phyloP scores from a whole-genome alignment of 2,113 vertebrate species.

The Tetrax tetrax region DNA sequence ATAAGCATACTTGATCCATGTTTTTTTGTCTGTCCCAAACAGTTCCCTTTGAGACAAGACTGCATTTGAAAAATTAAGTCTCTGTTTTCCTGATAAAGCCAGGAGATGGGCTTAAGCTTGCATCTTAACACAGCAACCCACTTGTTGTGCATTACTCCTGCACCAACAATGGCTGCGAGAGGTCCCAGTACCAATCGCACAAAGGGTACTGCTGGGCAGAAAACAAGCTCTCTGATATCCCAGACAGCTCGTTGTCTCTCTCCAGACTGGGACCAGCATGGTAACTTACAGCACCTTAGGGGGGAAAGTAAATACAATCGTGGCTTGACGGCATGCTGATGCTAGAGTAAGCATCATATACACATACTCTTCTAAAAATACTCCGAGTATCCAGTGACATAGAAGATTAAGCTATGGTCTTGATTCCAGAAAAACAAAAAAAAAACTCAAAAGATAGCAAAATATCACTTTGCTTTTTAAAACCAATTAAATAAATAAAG shows the following conservation, averaged over 20 bases:
- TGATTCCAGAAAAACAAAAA: background rate
- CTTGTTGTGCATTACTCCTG: background rate
- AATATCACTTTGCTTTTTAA: background rate
- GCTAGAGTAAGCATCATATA: background rate
- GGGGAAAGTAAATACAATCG: background rate
- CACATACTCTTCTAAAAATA: background rate
- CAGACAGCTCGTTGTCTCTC: background rate
- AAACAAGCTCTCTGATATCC: background rate
- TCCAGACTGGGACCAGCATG: background rate
- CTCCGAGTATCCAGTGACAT: background rate
- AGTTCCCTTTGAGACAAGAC: background rate
- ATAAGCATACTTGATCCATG: background rate
- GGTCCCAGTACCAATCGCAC: background rate
- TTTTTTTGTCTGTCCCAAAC: background rate
- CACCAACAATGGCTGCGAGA: background rate
- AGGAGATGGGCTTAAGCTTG: background rate
- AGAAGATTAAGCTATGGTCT: background rate
- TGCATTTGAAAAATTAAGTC: background rate
- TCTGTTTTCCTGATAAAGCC: background rate
- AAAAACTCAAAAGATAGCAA: accelerated
- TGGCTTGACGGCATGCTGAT: background rate
- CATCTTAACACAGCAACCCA: background rate
- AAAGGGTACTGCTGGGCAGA: background rate
- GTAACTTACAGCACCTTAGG: background rate
- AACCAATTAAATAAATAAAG: background rate